phyloP scores from a whole-genome alignment of 2,888 invertebrate genomes.

The Ecliptopera silaceata region DNA sequence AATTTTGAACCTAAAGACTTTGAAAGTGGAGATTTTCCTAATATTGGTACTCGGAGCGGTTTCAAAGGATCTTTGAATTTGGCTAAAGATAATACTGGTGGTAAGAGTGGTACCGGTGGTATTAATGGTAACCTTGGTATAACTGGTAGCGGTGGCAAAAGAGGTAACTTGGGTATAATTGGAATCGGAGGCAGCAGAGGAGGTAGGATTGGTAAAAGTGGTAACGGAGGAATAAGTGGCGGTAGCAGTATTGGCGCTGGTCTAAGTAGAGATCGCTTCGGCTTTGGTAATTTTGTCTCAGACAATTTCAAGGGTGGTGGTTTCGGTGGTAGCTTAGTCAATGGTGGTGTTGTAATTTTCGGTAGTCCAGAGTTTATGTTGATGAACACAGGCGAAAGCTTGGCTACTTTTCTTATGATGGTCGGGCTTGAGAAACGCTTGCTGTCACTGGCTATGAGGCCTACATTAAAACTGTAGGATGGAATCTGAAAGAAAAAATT shows the following conservation, averaged over 20 bases:
- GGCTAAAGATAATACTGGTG: conserved; percentile 35
- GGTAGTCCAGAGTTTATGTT: conserved; percentile 48
- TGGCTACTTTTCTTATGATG: conserved; percentile 48
- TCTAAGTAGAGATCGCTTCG: conserved; percentile 31
- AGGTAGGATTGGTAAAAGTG: conserved; percentile 36
- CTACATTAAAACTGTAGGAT: conserved; percentile 44
- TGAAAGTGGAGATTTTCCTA: conserved; percentile 43
- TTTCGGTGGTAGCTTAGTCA: conserved; percentile 41
- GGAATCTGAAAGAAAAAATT: conserved; percentile 48
- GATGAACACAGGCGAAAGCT: conserved; percentile 54
- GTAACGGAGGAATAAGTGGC: conserved; percentile 38
- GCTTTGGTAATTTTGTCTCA: conserved; percentile 19
- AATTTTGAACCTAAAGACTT: conserved; percentile 45
- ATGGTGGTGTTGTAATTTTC: conserved; percentile 30
- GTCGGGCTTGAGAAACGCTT: conserved; percentile 49
- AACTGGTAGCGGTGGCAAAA: conserved; percentile 37
- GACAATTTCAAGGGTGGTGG: conserved; percentile 33
- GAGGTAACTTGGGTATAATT: conserved; percentile 39
- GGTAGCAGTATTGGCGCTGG: conserved; percentile 39
- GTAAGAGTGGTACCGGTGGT: conserved; percentile 37
- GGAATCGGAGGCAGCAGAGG: no score
- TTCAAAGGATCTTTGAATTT: conserved; percentile 36
- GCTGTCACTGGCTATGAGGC: conserved; percentile 54
- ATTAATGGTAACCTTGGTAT: conserved; percentile 38
- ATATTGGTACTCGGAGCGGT: conserved; percentile 47